These are phyloP conservation scores for Brevimyrus niger DNA, from an alignment of 2,113 vertebrate species.

Conservation along the genomic window DNA sequence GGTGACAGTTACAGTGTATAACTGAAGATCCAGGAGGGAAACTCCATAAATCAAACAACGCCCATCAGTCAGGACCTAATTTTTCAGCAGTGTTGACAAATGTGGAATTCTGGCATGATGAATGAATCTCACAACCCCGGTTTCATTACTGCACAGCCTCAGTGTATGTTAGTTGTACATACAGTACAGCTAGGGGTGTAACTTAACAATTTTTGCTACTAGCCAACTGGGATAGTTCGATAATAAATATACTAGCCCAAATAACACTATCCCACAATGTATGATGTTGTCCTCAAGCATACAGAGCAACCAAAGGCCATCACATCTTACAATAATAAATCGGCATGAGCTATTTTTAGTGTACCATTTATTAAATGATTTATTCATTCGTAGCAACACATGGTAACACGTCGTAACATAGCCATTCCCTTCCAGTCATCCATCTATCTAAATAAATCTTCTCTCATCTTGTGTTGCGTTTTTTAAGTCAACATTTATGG, in stretches of 20 bases:
- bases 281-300: neutral
- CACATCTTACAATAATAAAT: neutral
- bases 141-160: neutral
- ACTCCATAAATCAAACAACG: conserved; percentile 12
- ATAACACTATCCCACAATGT: neutral
- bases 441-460: neutral
- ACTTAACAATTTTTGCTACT: neutral
- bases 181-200: neutral
- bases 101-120: conserved; percentile 24
- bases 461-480: neutral
- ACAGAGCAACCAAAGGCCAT: neutral
- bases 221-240: neutral
- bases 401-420: neutral
- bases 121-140: conserved; percentile 12
- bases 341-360: neutral
- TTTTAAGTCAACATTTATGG: neutral
- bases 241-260: neutral
- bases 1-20: neutral
- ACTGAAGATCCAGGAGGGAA: conserved; percentile 17
- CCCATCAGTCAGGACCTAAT: neutral
- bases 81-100: conserved; percentile 19
- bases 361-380: neutral
- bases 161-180: neutral
- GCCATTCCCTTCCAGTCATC: neutral
- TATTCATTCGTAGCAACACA: neutral